These are phyloP conservation scores for Salvelinus alpinus DNA, from an alignment of 2,113 vertebrate species.

Conservation along the genomic window DNA sequence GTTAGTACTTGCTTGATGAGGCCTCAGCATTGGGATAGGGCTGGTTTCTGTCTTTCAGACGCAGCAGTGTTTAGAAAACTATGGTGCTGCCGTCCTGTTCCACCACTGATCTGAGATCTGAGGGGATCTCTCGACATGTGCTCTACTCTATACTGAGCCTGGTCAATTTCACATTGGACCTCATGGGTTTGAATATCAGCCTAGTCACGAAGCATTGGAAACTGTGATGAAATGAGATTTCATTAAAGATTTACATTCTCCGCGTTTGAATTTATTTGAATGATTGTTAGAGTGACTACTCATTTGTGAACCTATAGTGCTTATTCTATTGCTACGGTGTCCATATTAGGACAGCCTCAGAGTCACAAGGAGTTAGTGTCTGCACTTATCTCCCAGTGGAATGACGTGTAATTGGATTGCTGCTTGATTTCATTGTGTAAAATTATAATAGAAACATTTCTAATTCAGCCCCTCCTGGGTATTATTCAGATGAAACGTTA, in stretches of 20 bases:
- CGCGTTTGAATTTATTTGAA: no score
- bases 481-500: background rate
- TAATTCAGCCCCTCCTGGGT: constrained; percentile 1
- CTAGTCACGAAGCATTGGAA: constrained; percentile 46
- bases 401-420: no score
- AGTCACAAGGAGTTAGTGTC: no score
- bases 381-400: no score
- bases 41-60: constrained; percentile 51
- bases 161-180: constrained; percentile 30
- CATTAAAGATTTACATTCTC: background rate
- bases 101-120: constrained; percentile 8
- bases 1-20: constrained; percentile 46
- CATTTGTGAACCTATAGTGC: no score
- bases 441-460: no score
- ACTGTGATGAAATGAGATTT: constrained; percentile 3
- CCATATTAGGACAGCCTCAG: no score
- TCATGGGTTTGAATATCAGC: constrained; percentile 12
- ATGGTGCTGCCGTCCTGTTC: constrained; percentile 14
- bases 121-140: background rate
- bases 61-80: constrained; percentile 17
- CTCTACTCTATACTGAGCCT: constrained; percentile 35
- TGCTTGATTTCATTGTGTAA: no score
- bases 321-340: no score
- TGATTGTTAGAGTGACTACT: no score
- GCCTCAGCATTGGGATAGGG: constrained; percentile 23